phyloP scores from a whole-genome alignment of 2,113 vertebrate genomes.

The Mus spicilegus region DNA sequence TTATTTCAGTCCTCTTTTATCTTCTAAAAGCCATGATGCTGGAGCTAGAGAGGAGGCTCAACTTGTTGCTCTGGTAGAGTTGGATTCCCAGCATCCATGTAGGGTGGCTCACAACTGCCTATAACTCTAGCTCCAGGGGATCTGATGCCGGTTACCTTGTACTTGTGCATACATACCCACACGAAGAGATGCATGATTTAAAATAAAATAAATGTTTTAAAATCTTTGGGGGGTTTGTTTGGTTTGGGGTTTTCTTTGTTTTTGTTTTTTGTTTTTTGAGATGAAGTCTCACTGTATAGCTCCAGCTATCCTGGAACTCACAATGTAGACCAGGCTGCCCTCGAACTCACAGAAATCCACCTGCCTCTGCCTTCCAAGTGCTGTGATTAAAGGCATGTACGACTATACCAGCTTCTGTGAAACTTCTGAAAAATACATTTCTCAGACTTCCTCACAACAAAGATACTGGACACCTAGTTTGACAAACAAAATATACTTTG shows the following conservation, averaged over 20 bases:
- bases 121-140: not conserved
- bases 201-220: not conserved
- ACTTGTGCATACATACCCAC: not conserved
- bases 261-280: not conserved
- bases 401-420: not conserved
- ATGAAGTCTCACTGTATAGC: not conserved
- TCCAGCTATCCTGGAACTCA: not conserved
- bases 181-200: not conserved
- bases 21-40: not conserved
- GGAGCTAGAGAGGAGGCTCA: not conserved
- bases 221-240: not conserved
- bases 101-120: not conserved
- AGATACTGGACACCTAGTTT: not conserved
- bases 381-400: not conserved
- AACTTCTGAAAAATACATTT: not conserved
- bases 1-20: not conserved
- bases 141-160: not conserved
- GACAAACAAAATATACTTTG: not conserved
- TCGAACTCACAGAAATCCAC: not conserved
- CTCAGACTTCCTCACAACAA: not conserved
- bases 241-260: not conserved
- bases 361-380: not conserved
- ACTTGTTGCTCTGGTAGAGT: not conserved
- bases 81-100: not conserved
- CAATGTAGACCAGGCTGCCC: not conserved